A percentile compares a stretch with the other conserved stretches of the same genome.
These are phyloP conservation scores for Diogma glabrata DNA, from an alignment of 2,888 invertebrate species.

Conservation along the genomic window DNA sequence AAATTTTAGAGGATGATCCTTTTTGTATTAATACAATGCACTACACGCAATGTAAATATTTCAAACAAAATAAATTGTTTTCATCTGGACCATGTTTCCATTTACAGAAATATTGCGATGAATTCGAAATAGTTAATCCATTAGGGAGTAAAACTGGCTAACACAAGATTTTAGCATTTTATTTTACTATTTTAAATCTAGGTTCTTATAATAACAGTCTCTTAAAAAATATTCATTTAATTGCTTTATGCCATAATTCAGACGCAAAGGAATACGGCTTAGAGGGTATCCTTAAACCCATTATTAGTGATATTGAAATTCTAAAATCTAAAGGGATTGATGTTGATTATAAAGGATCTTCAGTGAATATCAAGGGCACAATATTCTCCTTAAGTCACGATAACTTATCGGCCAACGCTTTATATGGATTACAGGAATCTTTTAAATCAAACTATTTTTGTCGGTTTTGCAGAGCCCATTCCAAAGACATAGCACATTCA, in stretches of 20 bases:
- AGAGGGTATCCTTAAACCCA: constrained; percentile 13
- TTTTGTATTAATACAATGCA: not conserved
- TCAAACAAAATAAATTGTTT: constrained; percentile 8
- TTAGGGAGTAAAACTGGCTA: constrained; percentile 19
- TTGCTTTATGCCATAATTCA: not conserved
- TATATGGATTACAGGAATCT: not conserved
- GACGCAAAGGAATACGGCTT: not conserved
- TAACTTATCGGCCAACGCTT: not conserved
- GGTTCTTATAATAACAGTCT: constrained; percentile 9
- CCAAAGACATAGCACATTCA: not conserved
- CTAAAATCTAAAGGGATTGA: constrained; percentile 16
- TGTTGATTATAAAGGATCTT: not conserved
- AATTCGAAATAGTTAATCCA: constrained; percentile 19
- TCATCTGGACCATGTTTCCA: constrained; percentile 9
- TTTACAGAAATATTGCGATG: constrained; percentile 18
- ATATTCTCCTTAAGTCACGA: not conserved
- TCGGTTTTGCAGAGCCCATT: not conserved
- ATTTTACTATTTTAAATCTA: constrained; percentile 18
- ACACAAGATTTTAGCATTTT: constrained; percentile 20
- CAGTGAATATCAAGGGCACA: not conserved
- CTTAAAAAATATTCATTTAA: constrained; percentile 16
- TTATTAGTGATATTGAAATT: constrained; percentile 16
- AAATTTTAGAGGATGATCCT: constrained; percentile 3
- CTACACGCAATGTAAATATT: not conserved
- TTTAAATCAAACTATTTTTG: constrained; percentile 1